Evolutionary conservation across 1,140 invertebrate genomes (phyloP).

Genomic region (Littorina saxatilis): DNA sequence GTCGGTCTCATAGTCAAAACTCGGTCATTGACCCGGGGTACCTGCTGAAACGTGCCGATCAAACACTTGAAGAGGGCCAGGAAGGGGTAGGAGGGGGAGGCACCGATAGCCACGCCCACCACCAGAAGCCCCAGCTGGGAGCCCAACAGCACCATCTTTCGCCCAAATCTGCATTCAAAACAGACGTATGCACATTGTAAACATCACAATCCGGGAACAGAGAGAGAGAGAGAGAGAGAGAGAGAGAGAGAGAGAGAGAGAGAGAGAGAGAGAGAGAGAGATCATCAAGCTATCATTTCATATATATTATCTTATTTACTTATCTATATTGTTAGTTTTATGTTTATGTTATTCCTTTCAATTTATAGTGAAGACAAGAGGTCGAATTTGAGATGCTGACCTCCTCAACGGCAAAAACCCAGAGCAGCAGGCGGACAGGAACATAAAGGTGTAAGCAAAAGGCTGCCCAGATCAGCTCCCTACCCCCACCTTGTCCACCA

Average conservation of each 20-base stretch:
- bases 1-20: no score
- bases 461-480: no score
- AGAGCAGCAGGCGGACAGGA: neutral
- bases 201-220: neutral
- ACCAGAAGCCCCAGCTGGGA: neutral
- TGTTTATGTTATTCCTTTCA: no score
- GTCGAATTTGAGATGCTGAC: no score
- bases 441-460: no score
- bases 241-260: neutral
- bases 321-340: no score
- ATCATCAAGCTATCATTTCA: neutral
- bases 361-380: no score
- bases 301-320: no score
- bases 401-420: neutral
- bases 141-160: constrained; percentile 11
- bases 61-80: constrained; percentile 16
- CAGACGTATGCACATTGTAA: neutral
- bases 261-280: neutral
- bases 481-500: no score
- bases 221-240: neutral
- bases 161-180: constrained; percentile 8
- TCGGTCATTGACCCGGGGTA: no score
- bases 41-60: constrained; percentile 17
- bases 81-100: neutral
- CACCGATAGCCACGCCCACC: neutral